A percentile compares a stretch with the other conserved stretches of the same genome.
phyloP scores from a whole-genome alignment of 1,140 invertebrate genomes.

The Drosophila arawakana region DNA sequence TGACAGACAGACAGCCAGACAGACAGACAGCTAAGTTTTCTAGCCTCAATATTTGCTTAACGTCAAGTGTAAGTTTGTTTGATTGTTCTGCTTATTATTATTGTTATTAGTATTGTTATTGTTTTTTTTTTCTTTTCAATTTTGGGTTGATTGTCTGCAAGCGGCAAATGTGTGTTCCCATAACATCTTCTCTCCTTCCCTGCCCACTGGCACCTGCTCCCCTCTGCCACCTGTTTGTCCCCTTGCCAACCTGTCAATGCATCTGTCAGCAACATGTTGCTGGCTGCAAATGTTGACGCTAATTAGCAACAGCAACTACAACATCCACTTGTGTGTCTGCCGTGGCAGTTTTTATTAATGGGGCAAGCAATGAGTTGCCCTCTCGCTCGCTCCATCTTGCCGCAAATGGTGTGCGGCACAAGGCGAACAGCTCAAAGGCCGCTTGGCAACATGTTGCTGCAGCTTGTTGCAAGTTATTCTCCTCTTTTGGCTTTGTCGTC shows the following conservation, averaged over 20 bases:
- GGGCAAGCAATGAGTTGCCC: slow-evolving; percentile 50
- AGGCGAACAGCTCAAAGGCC: slow-evolving; percentile 56
- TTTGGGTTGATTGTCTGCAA: background rate
- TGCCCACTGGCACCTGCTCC: background rate
- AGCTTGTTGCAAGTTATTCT: slow-evolving; percentile 49
- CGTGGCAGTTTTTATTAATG: slow-evolving; percentile 37
- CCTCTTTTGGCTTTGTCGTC: slow-evolving; percentile 68
- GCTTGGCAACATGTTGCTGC: slow-evolving; percentile 72
- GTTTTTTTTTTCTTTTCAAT: background rate
- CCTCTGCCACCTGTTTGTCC: background rate
- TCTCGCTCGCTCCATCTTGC: background rate
- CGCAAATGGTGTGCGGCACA: slow-evolving; percentile 30
- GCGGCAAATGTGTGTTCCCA: background rate
- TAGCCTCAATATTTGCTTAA: slow-evolving; percentile 66
- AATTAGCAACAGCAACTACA: slow-evolving; percentile 69
- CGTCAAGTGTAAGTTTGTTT: slow-evolving; percentile 71
- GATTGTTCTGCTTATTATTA: slow-evolving; percentile 17
- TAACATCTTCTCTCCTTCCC: background rate
- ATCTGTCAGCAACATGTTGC: slow-evolving; percentile 78
- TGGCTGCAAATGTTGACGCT: slow-evolving; percentile 68
- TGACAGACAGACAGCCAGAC: slow-evolving; percentile 34
- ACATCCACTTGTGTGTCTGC: slow-evolving; percentile 42
- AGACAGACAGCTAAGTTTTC: slow-evolving; percentile 35
- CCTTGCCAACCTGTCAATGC: slow-evolving; percentile 48
- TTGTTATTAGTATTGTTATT: slow-evolving; percentile 37